A percentile compares a stretch with the other conserved stretches of the same genome.
These are phyloP conservation scores for Bombus turneri DNA, from an alignment of 1,140 invertebrate species.

Conservation along the genomic window DNA sequence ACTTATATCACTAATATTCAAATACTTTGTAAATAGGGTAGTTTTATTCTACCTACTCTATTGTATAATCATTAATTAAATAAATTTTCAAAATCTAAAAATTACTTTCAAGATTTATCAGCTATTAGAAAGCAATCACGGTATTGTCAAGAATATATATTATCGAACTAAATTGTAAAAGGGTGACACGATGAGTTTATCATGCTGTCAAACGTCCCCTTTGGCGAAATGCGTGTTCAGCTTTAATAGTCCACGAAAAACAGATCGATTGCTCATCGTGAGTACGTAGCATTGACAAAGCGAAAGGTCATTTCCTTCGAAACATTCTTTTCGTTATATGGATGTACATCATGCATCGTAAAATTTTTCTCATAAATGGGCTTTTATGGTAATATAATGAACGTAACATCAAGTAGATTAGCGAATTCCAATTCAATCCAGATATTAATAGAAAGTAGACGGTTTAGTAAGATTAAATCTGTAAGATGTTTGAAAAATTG, in stretches of 20 bases:
- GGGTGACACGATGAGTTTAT: background rate
- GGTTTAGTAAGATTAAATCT: background rate
- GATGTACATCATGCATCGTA: too few relatives aligned
- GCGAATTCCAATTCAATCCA: background rate
- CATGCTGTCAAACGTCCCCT: background rate
- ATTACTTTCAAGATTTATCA: background rate
- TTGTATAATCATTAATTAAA: background rate
- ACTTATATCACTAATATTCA: background rate
- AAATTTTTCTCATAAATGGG: background rate
- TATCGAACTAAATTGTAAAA: background rate
- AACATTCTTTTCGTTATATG: constrained; percentile 35
- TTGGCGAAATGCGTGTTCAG: constrained; percentile 54
- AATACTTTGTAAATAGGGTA: too few relatives aligned
- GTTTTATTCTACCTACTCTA: background rate
- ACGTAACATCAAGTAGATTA: background rate
- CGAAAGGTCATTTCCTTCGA: constrained; percentile 64
- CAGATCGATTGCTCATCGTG: constrained; percentile 62
- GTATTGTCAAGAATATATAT: background rate
- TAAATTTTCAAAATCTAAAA: too few relatives aligned
- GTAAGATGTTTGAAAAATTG: background rate
- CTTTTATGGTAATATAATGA: too few relatives aligned
- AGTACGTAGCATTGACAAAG: constrained; percentile 39
- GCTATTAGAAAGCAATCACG: background rate
- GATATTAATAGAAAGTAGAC: background rate
- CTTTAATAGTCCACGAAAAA: constrained; percentile 67